Base-by-base conservation (phyloP, 2,113 vertebrate species). In the Vanacampus margaritifer region DNA sequence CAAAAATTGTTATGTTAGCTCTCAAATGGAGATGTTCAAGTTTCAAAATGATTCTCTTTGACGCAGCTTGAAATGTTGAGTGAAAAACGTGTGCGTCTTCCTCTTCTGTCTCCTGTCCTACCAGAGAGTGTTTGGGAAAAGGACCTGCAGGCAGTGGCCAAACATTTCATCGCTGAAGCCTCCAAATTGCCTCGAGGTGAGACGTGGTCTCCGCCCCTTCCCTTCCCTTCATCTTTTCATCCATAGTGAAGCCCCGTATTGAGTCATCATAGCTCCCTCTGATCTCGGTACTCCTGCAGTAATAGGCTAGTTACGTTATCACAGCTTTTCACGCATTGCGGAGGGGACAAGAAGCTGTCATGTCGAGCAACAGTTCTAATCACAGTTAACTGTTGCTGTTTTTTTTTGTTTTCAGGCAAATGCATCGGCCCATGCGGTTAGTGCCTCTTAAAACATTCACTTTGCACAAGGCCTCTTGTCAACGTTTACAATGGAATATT, bases 151-250 rank as follows among this genome's bases (percentile, higher is more conserved):
- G 79, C 64, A 65, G 89, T 86, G 32, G 85, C 89, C 84, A 82
- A 91, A 67, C 84, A 77, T 82, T 92, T 92, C 78, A 86, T 89
- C 35, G 78, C 73, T 64, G 81, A 75, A 74, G 91, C 90, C 74
- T 89, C 84, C 71, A 84, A 85, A 84, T 82, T 92, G 87, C 90
- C 92, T 79, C 83, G 85, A 90, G 91, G 90, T 92, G 84, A 89
- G 87, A 84, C 64, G 64, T n/a, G 39, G 63, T 74, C 66, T 70
- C 76, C 65, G 67, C 57, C 62, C 53, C 43, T 74, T 76, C 62
- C 53, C 43, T 74, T 76, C 67, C 72, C 73, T 84, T 79, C 81
- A 82, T 83, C 82, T 84, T 78, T 77, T 83, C 70, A 76, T 83
- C 73, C 73, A 53, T 70, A 76, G 62, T 61, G 17, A 75, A 60